Conservation (phyloP, 2,113 vertebrate species). For the Hucho hucho region DNA sequence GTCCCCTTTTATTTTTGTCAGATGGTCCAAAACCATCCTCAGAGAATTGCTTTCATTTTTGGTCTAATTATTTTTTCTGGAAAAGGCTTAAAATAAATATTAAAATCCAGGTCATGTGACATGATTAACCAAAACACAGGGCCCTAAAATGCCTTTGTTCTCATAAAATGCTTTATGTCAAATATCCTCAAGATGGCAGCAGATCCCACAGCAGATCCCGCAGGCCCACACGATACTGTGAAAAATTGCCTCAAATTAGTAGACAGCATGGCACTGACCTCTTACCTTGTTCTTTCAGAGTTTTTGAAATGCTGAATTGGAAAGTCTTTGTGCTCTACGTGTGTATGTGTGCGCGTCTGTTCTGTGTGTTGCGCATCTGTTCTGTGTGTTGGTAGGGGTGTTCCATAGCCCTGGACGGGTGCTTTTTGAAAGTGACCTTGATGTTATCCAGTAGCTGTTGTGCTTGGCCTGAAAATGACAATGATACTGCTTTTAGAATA, state of each 20-base stretch:
- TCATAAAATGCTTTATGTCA: not conserved
- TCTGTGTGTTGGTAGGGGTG: not conserved
- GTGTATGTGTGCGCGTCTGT: too few species aligned
- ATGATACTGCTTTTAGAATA: not conserved
- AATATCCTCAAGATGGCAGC: conserved; percentile 60
- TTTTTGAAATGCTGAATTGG: too few species aligned
- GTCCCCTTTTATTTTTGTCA: too few species aligned
- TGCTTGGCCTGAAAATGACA: conserved; percentile 12
- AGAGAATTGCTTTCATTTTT: too few species aligned
- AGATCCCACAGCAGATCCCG: too few species aligned
- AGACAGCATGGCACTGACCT: not conserved
- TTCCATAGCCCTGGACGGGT: not conserved
- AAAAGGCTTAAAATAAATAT: too few species aligned
- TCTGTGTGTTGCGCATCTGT: not conserved
- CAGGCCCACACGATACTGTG: not conserved
- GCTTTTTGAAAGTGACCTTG: conserved; percentile 50
- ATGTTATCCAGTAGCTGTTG: not conserved
- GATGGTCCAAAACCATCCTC: not conserved
- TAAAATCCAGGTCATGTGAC: too few species aligned
- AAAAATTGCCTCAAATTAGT: not conserved
- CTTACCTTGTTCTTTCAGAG: not conserved
- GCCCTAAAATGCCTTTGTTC: conserved; percentile 13
- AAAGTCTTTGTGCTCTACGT: too few species aligned
- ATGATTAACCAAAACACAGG: conserved; percentile 31
- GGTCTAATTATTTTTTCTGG: too few species aligned